Conservation (phyloP, 2,797 vertebrate species). For the Diglossa cyanea region DNA sequence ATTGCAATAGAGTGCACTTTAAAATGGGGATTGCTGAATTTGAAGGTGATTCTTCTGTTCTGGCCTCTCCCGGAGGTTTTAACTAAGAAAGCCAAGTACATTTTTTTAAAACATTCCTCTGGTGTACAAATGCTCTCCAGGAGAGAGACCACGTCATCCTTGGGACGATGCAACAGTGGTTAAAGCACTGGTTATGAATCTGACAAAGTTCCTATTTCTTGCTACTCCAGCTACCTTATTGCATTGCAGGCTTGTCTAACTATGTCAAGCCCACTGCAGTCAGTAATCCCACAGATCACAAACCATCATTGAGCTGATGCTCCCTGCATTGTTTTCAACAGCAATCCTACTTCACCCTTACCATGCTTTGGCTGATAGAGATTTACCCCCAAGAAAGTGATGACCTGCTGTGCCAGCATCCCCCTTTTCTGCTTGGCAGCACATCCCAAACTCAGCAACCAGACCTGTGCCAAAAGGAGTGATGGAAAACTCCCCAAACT, state of each 20-base stretch:
- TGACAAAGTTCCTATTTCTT: background rate
- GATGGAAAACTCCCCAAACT: background rate
- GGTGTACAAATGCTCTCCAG: background rate
- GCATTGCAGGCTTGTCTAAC: background rate
- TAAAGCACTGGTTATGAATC: background rate
- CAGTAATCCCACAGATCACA: background rate
- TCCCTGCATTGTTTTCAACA: background rate
- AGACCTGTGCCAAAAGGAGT: background rate
- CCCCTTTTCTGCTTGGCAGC: background rate
- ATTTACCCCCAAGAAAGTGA: background rate
- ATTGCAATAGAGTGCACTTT: background rate
- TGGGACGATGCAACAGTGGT: background rate
- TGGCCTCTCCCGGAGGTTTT: background rate
- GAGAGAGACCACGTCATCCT: background rate
- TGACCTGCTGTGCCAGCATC: background rate
- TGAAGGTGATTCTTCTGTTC: background rate
- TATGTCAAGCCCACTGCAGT: background rate
- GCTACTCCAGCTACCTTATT: background rate
- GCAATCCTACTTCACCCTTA: background rate
- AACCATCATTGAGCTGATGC: fast-evolving
- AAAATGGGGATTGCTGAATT: background rate
- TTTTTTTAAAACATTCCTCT: background rate
- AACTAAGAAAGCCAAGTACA: background rate
- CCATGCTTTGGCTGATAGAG: background rate
- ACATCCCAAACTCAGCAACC: background rate